These are phyloP conservation scores for Microtus obscurus DNA, from an alignment of 2,797 vertebrate species.

Conservation along the genomic window DNA sequence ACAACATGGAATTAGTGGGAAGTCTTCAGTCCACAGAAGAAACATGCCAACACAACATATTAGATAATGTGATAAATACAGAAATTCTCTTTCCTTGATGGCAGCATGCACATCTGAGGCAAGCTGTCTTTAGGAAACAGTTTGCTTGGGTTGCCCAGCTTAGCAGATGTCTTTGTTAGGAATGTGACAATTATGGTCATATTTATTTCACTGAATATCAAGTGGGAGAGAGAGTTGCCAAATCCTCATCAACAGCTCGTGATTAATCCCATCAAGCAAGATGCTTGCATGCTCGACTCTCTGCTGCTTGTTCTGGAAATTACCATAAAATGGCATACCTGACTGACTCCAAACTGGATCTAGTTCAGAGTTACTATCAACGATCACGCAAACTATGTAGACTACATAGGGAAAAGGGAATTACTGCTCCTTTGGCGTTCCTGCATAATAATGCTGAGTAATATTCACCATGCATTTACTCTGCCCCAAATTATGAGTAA, in stretches of 20 bases:
- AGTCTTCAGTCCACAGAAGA: conserved; percentile 61
- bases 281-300: conserved; percentile 58
- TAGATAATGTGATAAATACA: conserved; percentile 82
- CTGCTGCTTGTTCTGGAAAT: conserved; percentile 70
- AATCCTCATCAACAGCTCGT: conserved; percentile 58
- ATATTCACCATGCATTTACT: neutral
- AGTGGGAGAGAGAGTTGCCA: conserved; percentile 70
- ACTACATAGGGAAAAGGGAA: neutral
- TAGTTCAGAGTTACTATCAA: conserved; percentile 21
- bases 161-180: conserved; percentile 85
- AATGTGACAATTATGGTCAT: conserved; percentile 78
- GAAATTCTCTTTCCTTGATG: conserved; percentile 82
- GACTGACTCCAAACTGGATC: conserved; percentile 6
- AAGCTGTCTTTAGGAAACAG: conserved; percentile 86
- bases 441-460: neutral
- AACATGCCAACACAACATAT: conserved; percentile 79
- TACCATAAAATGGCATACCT: conserved; percentile 21
- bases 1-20: conserved; percentile 24
- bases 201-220: conserved; percentile 79
- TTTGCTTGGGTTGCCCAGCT: conserved; percentile 78
- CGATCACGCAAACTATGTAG: conserved; percentile 1
- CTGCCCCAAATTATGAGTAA: conserved; percentile 33
- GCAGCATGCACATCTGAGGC: conserved; percentile 84
- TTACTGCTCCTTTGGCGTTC: neutral
- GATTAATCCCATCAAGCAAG: conserved; percentile 70